Evolutionary conservation across 2,797 vertebrate species (phyloP).

Genomic region (Odontamblyopus lacepedii): DNA sequence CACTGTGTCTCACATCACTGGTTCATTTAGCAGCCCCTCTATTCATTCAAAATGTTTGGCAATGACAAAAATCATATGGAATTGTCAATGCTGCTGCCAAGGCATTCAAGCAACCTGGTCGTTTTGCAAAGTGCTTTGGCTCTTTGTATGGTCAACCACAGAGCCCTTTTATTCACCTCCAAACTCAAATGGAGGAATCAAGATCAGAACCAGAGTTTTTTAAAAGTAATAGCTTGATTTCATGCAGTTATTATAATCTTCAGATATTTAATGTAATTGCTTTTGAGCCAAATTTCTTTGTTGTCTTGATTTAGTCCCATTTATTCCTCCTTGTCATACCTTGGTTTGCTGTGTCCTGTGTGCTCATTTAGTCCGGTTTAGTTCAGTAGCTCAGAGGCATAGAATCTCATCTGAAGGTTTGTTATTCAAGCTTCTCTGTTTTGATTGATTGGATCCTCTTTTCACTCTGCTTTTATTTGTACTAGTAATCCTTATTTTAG

Average conservation of each 20-base stretch:
- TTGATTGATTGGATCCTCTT: background rate
- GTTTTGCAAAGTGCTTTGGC: constrained; percentile 36
- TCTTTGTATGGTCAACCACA: constrained; percentile 48
- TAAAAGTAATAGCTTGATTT: background rate
- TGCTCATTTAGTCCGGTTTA: background rate
- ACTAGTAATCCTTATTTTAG: background rate
- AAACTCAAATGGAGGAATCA: background rate
- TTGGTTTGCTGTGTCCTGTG: background rate
- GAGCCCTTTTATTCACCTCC: constrained; percentile 22
- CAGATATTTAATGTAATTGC: background rate
- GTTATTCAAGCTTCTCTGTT: too few relatives aligned
- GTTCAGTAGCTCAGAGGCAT: too few relatives aligned
- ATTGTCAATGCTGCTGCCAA: constrained; percentile 47
- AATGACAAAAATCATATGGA: constrained; percentile 50
- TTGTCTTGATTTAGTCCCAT: background rate
- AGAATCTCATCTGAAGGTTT: too few relatives aligned
- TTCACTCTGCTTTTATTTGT: background rate
- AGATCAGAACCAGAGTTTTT: background rate
- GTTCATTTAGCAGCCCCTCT: constrained; percentile 37
- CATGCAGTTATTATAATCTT: background rate
- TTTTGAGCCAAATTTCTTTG: background rate
- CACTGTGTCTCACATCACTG: constrained; percentile 30
- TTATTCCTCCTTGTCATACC: background rate
- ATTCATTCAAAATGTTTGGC: constrained; percentile 42
- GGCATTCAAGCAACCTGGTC: constrained; percentile 24